Evolutionary conservation across 2,888 invertebrate genomes (phyloP).

Genomic region (Teinopalpus imperialis): DNA sequence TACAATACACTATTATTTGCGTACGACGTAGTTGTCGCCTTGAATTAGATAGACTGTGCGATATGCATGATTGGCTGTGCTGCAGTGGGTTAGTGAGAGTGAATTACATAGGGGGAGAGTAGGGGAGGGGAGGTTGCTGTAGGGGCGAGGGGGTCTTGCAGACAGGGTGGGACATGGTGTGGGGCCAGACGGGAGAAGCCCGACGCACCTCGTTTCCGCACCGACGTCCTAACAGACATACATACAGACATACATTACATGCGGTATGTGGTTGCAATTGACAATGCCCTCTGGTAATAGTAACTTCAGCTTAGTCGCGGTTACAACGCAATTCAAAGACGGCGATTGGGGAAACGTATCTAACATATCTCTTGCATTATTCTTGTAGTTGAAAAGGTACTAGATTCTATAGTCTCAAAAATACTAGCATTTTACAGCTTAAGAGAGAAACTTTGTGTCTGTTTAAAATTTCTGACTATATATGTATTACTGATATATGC

Average conservation of each 20-base stretch:
- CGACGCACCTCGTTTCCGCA: conserved; percentile 75
- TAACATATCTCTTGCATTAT: conserved; percentile 9
- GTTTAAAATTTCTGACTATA: too few relatives aligned
- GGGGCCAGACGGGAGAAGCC: conserved; percentile 77
- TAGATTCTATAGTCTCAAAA: neutral
- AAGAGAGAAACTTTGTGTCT: too few relatives aligned
- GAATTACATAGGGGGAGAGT: conserved; percentile 63
- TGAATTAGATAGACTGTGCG: conserved; percentile 64
- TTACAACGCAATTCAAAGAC: conserved; percentile 14
- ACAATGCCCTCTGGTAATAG: conserved; percentile 52
- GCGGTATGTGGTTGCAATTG: conserved; percentile 48
- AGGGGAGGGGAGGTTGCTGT: conserved; percentile 35
- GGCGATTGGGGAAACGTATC: conserved; percentile 9
- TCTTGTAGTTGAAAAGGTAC: conserved; percentile 4
- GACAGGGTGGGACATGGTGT: conserved; percentile 67
- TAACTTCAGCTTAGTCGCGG: conserved; percentile 30
- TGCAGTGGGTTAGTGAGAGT: conserved; percentile 83
- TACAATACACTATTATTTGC: conserved; percentile 4
- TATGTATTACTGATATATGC: too few relatives aligned
- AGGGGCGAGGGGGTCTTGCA: conserved; percentile 48
- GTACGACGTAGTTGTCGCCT: conserved; percentile 46
- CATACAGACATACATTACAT: conserved; percentile 49
- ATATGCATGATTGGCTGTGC: conserved; percentile 75
- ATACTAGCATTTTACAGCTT: too few relatives aligned
- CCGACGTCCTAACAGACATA: conserved; percentile 53